Base-by-base conservation (phyloP, 2,888 invertebrate genomes). In the Rhimphoctona megacephalus region DNA sequence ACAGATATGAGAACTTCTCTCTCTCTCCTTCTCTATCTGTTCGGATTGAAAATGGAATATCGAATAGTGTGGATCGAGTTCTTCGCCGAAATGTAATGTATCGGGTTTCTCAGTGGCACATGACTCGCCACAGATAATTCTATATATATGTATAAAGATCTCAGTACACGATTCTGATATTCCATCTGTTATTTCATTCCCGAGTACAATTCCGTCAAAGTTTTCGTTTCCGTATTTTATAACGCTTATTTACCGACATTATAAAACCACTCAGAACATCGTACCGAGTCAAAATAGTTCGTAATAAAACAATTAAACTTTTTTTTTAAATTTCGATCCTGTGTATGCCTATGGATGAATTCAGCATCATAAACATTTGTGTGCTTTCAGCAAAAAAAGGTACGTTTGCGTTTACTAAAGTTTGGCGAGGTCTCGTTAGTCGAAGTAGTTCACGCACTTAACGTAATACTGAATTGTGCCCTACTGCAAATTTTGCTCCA, bases 21-120 rank as follows among this genome's bases (percentile, higher is more conserved):
- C 17, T 30, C 61, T 61, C 17, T 57, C 57, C 25, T 25, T 25
- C 25, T 19, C n/a, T 49, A 19, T 69, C 80, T 73, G 78, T 66
- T 61, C 36, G 46, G 79, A 87, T 85, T 85, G 85, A 82, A 85
- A 88, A 88, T 66, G 82, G 88, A 88, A 88, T 88, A 88, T 88
- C 87, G 88, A 87, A 87, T 86, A 87, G 73, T 61, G 73, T 36
- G 39, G 83, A 88, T 88, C 83, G 86, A 88, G 86, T 81, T 83
- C 79, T 49, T 83, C 84, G 82, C 64, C 72, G 70, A 39, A 49
- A 46, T 61, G 77, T 69, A 54, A 49, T 52, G 33, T 76, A 80
- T 86, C 72, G 83, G 72, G 30, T 79, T 64, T 81, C 64, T 69
- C 73, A 14, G 54, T 39, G 61, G 52, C 78, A 74, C 84, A 81